phyloP scores from a whole-genome alignment of 2,113 vertebrate species.

The Noctilio leporinus region DNA sequence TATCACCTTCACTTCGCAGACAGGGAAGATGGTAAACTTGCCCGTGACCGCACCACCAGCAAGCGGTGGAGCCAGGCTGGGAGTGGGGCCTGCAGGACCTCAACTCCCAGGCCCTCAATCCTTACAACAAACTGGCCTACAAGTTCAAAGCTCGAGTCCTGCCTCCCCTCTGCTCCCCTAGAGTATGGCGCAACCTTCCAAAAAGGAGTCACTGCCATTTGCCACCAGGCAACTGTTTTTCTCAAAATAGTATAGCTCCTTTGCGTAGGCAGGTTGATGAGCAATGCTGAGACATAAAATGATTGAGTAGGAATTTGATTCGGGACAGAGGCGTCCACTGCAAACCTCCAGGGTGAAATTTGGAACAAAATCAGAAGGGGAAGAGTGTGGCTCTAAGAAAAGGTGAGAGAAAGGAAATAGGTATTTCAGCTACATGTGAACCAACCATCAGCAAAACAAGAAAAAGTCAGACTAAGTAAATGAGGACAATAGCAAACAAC shows the following conservation, averaged over 20 bases:
- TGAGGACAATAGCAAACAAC: neutral
- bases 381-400: neutral
- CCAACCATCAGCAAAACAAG: neutral
- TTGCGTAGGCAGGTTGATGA: accelerated
- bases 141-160: neutral
- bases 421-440: neutral
- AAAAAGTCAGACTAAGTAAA: neutral
- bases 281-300: neutral
- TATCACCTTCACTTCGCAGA: neutral
- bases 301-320: neutral
- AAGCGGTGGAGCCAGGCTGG: neutral
- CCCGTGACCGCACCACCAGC: neutral
- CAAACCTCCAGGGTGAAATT: neutral
- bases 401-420: neutral
- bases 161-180: accelerated
- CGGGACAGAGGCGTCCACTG: neutral
- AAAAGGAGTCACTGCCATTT: neutral
- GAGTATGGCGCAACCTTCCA: accelerated
- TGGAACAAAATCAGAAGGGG: neutral
- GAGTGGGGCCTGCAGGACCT: neutral
- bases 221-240: neutral
- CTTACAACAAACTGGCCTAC: neutral
- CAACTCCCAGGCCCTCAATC: neutral
- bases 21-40: neutral
- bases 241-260: neutral